Conservation (phyloP, 1,140 invertebrate species). For the Monochamus saltuarius region DNA sequence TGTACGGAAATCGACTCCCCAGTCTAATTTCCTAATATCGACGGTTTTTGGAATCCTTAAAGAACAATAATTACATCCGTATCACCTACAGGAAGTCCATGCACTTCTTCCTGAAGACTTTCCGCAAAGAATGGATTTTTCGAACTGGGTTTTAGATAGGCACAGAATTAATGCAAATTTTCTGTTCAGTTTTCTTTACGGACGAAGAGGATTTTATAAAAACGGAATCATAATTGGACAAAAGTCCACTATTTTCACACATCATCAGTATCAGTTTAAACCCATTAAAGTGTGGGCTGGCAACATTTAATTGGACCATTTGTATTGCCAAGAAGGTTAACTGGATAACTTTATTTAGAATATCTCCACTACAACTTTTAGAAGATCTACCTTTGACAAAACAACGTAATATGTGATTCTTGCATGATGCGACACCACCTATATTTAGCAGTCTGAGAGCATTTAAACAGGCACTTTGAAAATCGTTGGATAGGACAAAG, state of each 20-base stretch:
- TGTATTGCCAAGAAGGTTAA: too few relatives aligned
- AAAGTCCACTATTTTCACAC: background rate
- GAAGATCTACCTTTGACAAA: too few relatives aligned
- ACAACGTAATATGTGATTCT: too few relatives aligned
- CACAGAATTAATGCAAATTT: slow-evolving; percentile 12
- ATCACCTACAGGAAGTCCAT: slow-evolving; percentile 10
- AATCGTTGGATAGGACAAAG: slow-evolving; percentile 13
- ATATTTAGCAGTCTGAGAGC: too few relatives aligned
- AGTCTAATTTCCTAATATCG: background rate
- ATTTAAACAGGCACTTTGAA: background rate
- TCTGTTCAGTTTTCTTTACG: background rate
- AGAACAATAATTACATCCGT: slow-evolving; percentile 13
- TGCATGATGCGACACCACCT: too few relatives aligned
- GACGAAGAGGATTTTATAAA: slow-evolving; percentile 10
- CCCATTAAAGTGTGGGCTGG: too few relatives aligned
- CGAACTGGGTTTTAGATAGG: slow-evolving; percentile 10
- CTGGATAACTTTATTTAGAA: too few relatives aligned
- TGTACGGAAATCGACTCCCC: too few relatives aligned
- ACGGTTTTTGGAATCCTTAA: background rate
- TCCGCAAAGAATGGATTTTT: slow-evolving; percentile 15
- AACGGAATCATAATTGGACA: background rate
- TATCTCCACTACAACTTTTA: too few relatives aligned
- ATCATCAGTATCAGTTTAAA: background rate
- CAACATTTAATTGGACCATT: too few relatives aligned
- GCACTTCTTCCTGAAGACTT: slow-evolving; percentile 12